These are phyloP conservation scores for Cnemophilus loriae DNA, from an alignment of 2,113 vertebrate species.

Conservation along the genomic window DNA sequence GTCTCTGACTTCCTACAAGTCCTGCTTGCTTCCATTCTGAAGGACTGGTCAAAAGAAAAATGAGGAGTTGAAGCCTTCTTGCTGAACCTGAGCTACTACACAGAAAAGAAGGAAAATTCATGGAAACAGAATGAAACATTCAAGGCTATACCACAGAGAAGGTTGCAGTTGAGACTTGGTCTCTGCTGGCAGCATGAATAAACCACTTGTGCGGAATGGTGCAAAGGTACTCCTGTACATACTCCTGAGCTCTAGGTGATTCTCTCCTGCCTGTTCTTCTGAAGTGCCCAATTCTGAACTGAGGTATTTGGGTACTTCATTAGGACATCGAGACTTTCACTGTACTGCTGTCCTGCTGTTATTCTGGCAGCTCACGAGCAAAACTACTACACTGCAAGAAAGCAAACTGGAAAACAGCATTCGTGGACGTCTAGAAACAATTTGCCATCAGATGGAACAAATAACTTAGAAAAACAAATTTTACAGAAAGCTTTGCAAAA, in stretches of 20 bases:
- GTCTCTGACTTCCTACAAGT: neutral
- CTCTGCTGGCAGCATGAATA: neutral
- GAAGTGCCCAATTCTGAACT: neutral
- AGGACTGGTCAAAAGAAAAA: neutral
- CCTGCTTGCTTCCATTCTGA: neutral
- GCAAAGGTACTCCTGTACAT: neutral
- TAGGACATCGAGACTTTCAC: neutral
- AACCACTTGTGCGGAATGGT: neutral
- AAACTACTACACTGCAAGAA: neutral
- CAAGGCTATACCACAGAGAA: neutral
- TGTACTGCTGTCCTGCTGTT: neutral
- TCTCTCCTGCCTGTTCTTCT: neutral
- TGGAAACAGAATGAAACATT: neutral
- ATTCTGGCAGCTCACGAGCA: neutral
- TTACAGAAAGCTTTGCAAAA: neutral
- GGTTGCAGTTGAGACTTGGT: neutral
- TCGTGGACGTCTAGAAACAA: neutral
- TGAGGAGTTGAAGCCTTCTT: neutral
- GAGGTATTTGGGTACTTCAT: neutral
- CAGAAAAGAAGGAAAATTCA: neutral
- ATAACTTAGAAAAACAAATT: neutral
- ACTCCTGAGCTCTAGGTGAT: neutral
- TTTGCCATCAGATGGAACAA: neutral
- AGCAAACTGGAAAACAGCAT: neutral
- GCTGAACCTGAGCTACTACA: neutral